These are phyloP conservation scores for Nineta flava DNA, from an alignment of 2,888 invertebrate genomes.

Conservation along the genomic window DNA sequence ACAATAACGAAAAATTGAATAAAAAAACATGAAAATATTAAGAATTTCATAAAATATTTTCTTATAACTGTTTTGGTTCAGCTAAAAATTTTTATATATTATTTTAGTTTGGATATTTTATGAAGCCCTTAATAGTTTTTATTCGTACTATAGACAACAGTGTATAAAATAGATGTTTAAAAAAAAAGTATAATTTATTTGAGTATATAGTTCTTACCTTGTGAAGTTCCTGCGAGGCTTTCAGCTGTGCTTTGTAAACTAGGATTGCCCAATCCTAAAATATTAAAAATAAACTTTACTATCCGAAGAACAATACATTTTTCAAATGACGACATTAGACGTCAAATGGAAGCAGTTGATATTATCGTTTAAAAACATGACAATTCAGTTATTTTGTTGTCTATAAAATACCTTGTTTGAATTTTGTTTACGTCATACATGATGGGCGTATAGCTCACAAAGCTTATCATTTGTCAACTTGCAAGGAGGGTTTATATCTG, in stretches of 20 bases:
- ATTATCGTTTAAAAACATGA: too few species aligned
- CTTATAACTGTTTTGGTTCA: not conserved
- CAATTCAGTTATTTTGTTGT: too few species aligned
- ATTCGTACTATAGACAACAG: constrained; percentile 14
- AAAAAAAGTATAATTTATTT: not conserved
- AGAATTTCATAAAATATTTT: not conserved
- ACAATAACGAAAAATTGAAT: not conserved
- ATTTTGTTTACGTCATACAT: too few species aligned
- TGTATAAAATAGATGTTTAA: not conserved
- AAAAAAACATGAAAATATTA: not conserved
- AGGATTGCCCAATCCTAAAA: constrained; percentile 42
- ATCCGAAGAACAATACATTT: too few species aligned
- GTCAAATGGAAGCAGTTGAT: too few species aligned
- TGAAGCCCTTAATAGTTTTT: constrained; percentile 34
- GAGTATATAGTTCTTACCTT: constrained; percentile 46
- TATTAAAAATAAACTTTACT: constrained; percentile 16
- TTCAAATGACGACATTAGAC: too few species aligned
- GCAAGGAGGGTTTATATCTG: too few species aligned
- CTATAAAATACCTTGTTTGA: too few species aligned
- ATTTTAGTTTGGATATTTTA: not conserved
- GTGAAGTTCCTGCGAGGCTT: constrained; percentile 68
- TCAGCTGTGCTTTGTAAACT: constrained; percentile 38
- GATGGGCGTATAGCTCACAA: too few species aligned
- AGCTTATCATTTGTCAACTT: too few species aligned
- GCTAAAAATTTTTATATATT: not conserved